Evolutionary conservation across 1,140 invertebrate genomes (phyloP).

Genomic region (Armadillidium nasatum): DNA sequence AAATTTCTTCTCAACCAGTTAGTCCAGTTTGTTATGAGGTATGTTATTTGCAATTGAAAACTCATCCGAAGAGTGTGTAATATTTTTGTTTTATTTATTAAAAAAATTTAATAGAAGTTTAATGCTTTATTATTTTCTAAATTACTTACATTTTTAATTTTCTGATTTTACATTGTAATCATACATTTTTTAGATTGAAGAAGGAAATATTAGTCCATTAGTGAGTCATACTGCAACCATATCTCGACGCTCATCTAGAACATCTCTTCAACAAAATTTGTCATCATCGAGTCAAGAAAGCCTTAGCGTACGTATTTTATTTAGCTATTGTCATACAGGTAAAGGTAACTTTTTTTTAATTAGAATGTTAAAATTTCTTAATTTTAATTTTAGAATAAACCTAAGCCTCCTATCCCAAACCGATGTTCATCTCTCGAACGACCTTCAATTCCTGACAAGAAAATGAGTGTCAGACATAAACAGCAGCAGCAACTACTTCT

Average conservation of each 20-base stretch:
- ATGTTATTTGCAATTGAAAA: conserved; percentile 26
- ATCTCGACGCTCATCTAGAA: conserved; percentile 39
- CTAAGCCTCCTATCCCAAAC: conserved; percentile 55
- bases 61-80: too few relatives aligned
- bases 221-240: conserved; percentile 39
- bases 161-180: too few relatives aligned
- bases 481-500: conserved; percentile 51
- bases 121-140: too few relatives aligned
- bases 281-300: conserved; percentile 43
- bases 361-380: too few relatives aligned
- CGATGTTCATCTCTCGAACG: conserved; percentile 75
- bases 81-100: too few relatives aligned
- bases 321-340: too few relatives aligned
- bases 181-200: not conserved
- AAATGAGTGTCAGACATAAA: conserved; percentile 50
- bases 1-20: conserved; percentile 41
- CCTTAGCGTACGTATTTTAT: conserved; percentile 21
- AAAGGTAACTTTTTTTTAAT: too few relatives aligned
- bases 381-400: conserved; percentile 26
- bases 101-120: too few relatives aligned
- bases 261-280: conserved; percentile 41
- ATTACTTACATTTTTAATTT: too few relatives aligned
- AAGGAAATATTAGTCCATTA: not conserved
- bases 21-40: conserved; percentile 46
- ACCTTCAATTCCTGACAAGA: conserved; percentile 55